A percentile compares a stretch with the other conserved stretches of the same genome.
Evolutionary conservation across 1,140 invertebrate genomes (phyloP).

Genomic region (Lasaia peninsularis): DNA sequence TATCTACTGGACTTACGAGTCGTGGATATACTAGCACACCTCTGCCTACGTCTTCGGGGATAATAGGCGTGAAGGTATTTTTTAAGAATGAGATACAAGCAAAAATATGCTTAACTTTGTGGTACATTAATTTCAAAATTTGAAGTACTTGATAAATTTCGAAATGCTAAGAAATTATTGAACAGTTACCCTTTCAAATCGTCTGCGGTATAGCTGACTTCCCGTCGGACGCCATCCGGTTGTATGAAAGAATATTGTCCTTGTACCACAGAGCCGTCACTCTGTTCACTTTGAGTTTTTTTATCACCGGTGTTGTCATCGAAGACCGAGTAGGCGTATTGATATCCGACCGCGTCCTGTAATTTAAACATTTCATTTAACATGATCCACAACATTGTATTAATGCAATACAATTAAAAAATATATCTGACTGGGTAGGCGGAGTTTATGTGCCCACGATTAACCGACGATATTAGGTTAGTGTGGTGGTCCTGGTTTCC

Average conservation of each 20-base stretch:
- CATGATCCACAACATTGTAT: background rate
- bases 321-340: constrained; percentile 70
- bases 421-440: too few relatives aligned
- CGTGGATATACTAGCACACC: too few relatives aligned
- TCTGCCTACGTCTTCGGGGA: too few relatives aligned
- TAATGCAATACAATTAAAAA: too few relatives aligned
- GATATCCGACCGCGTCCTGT: constrained; percentile 46
- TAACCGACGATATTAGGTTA: too few relatives aligned
- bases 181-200: constrained; percentile 79
- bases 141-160: background rate
- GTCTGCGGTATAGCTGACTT: constrained; percentile 86
- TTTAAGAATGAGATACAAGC: too few relatives aligned
- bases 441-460: too few relatives aligned
- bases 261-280: constrained; percentile 79
- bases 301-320: constrained; percentile 79
- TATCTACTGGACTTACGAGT: too few relatives aligned
- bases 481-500: too few relatives aligned
- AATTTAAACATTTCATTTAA: background rate
- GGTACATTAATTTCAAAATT: background rate
- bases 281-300: constrained; percentile 79
- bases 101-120: too few relatives aligned
- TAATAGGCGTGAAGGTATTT: too few relatives aligned
- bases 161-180: constrained; percentile 1
- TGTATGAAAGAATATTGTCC: constrained; percentile 80
- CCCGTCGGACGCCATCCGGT: constrained; percentile 82